These are phyloP conservation scores for Brenthis ino DNA, from an alignment of 2,888 invertebrate species.

Conservation along the genomic window DNA sequence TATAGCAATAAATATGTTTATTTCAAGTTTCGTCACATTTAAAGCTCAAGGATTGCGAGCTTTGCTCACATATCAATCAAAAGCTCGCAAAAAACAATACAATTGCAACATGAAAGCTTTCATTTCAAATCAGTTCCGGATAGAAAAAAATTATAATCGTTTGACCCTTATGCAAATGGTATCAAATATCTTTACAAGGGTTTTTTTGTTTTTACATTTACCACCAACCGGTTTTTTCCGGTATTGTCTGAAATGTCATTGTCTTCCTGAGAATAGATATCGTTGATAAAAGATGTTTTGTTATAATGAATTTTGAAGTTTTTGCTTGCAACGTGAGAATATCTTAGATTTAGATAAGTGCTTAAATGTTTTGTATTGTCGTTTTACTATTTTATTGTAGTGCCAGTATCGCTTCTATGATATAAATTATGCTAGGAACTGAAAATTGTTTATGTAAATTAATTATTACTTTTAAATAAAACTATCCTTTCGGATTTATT, in stretches of 20 bases:
- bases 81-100: constrained; percentile 29
- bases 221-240: constrained; percentile 39
- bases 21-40: neutral
- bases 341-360: constrained; percentile 20
- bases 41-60: neutral
- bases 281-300: constrained; percentile 50
- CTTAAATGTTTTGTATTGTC: constrained; percentile 21
- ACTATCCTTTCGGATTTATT: no score
- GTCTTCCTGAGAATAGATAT: constrained; percentile 54
- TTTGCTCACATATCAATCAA: constrained; percentile 23
- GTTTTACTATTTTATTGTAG: constrained; percentile 24
- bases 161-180: constrained; percentile 53
- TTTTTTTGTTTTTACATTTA: constrained; percentile 50
- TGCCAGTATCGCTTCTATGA: neutral
- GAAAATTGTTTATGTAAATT: neutral
- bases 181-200: constrained; percentile 52
- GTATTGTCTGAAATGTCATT: constrained; percentile 41
- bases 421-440: neutral
- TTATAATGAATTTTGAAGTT: constrained; percentile 43
- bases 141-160: constrained; percentile 21
- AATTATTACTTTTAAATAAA: neutral
- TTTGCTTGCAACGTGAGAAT: constrained; percentile 37
- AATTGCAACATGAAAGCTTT: constrained; percentile 26
- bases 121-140: constrained; percentile 24
- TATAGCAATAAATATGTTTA: neutral